These are phyloP conservation scores for Fragum fragum DNA, from an alignment of 2,888 invertebrate species.

Conservation along the genomic window DNA sequence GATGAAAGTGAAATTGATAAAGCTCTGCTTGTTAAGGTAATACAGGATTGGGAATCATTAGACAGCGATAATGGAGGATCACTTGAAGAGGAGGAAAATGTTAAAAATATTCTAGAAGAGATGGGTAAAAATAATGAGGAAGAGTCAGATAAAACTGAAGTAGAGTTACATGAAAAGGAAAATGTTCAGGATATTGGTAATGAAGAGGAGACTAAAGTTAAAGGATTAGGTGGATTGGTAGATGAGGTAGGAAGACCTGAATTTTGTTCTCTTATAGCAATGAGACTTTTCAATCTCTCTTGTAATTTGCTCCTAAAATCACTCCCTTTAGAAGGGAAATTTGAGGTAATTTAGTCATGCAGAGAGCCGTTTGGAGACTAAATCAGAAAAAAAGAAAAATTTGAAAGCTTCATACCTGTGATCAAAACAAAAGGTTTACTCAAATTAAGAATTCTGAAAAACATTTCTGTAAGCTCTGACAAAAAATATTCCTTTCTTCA, in stretches of 20 bases:
- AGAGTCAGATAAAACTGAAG: not conserved
- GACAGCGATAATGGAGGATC: constrained; percentile 56
- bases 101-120: constrained; percentile 60
- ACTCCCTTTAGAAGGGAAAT: not conserved
- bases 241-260: constrained; percentile 17
- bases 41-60: constrained; percentile 55
- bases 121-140: constrained; percentile 13
- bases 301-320: too few relatives aligned
- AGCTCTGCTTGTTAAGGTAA: constrained; percentile 47
- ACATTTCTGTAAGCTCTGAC: too few relatives aligned
- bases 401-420: too few relatives aligned
- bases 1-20: constrained; percentile 53
- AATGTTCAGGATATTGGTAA: not conserved
- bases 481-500: too few relatives aligned
- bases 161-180: not conserved
- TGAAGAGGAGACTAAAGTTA: not conserved
- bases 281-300: too few relatives aligned
- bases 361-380: too few relatives aligned
- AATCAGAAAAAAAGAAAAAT: too few relatives aligned
- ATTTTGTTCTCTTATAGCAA: too few relatives aligned
- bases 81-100: constrained; percentile 60
- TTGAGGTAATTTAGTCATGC: too few relatives aligned
- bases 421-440: too few relatives aligned
- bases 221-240: constrained; percentile 19
- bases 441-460: too few relatives aligned